Base-by-base conservation (phyloP, 2,888 invertebrate species). In the Listrodromus nycthemerus region DNA sequence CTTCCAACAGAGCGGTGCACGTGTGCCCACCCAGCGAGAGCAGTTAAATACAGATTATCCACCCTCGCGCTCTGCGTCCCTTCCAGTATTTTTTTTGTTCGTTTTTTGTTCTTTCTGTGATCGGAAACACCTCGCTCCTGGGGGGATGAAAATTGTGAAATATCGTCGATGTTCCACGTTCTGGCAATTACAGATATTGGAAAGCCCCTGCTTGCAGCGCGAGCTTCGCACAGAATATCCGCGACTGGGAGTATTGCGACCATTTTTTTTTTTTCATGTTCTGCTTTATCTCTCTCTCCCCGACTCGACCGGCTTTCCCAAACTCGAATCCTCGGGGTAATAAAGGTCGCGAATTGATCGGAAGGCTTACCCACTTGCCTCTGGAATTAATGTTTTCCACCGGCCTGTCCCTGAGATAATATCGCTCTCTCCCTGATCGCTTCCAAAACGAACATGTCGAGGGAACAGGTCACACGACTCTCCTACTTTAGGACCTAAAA, bases 181-280 rank as follows among this genome's bases (percentile, higher is more conserved):
- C 78, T 78, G 76, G 87, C 89, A 89, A 89, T 91, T 87, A 88
- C 87, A 87, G 89, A 89, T 91, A 91, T 90, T 87, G 89, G 87
- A 86, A 86, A 87, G 85, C 86, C 77, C 77, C 79, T 63, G 80
- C 37, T 67, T 58, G 58, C 58, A 77, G 48, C 80, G 52, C 50
- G 73, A 55, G 77, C 67, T 67, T 70, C 66, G 48, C 33, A 41
- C 37, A 48, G 50, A 27, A 24, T 45, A 67, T 67, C 61, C 67
- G 77, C 30, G 21, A 74, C 74, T 74, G 63, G 63, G 61, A 48
- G 58, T 33, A 52, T 66, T 21, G 19, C 58, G 41, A 37, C 21
- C 13, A 8, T 55, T n/a, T 6, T 63, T 10, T 30, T 27, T 77
- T 30, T 27, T 73, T 41, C 66, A 33, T 55, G 74, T 52, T 81